Conservation (phyloP, 2,888 invertebrate species). For the Xanthostigma xanthostigma region DNA sequence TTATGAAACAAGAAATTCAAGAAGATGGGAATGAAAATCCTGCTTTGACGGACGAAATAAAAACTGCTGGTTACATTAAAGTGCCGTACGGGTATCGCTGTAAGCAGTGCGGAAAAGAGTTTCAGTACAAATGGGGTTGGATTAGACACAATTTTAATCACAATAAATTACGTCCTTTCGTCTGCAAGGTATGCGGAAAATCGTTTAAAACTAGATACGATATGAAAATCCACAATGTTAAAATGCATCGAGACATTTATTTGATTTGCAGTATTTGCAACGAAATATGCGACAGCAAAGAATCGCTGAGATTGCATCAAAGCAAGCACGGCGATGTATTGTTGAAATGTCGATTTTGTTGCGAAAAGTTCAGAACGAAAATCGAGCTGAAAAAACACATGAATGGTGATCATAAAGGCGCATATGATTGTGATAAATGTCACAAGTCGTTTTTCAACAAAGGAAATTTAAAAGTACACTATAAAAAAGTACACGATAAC, state of each 20-base stretch:
- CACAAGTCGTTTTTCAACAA: slow-evolving; percentile 3
- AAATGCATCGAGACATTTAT: no score
- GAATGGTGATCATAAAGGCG: not conserved
- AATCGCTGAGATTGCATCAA: slow-evolving; percentile 28
- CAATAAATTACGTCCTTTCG: no score
- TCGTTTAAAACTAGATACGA: no score
- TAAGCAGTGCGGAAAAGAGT: slow-evolving; percentile 4
- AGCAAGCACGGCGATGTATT: slow-evolving; percentile 15
- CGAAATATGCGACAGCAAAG: no score
- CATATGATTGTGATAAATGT: slow-evolving; percentile 4
- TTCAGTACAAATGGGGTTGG: not conserved
- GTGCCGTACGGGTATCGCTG: not conserved
- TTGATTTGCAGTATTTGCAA: no score
- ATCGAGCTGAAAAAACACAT: slow-evolving; percentile 1
- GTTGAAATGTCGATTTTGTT: slow-evolving; percentile 1
- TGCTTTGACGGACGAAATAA: no score
- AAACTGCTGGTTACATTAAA: no score
- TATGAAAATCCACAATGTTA: no score
- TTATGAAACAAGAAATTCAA: no score
- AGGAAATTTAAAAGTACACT: slow-evolving; percentile 3
- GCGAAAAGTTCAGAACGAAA: not conserved
- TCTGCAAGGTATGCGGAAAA: no score
- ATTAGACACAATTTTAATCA: no score
- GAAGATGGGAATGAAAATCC: no score
- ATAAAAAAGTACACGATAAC: slow-evolving; percentile 1